Base-by-base conservation (phyloP, 2,888 invertebrate genomes). In the Leptinotarsa haldemani region DNA sequence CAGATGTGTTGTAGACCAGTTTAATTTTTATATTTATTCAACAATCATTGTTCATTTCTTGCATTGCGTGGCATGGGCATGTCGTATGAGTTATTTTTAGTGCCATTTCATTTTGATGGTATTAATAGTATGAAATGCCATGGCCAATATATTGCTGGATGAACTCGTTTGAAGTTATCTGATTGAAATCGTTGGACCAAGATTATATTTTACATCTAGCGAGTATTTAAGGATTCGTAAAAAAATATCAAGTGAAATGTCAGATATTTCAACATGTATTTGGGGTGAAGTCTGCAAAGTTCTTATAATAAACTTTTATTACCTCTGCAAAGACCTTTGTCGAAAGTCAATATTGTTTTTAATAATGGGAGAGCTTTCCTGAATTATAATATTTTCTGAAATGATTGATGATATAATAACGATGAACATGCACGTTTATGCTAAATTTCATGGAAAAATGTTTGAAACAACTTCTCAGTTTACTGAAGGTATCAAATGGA, bases 1-100 rank as follows among this genome's bases (percentile, higher is more conserved):
- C 61, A 61, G 61, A 61, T 61, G 61, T 61, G 61, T 7, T 61
- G 61, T 25, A 61, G 61, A 61, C 61, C 30, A 61, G 18, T 40
- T 61, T 30, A 40, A 25, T 30, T 61, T 61, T 30, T 61, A 61
- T 40, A 40, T 9, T 61, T 40, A 61, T 61, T 61, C 61, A n/a
- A 61, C n/a, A 61, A 61, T 61, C 15, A 61, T 61, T 61, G 15
- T 40, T 61, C 30, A 61, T 61, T 30, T 61, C 61, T 61, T 40
- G 61, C 40, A 30, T 40, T 61, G 61, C 61, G 40, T 40, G 61
- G 16, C 61, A 61, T 61, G 30, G 40, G 3, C 61, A 61, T 61
- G 30, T 40, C 9, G 61, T 40, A 61, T 16, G n/a, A 30, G 61
- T 61, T 61, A 61, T 61, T 61, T 61, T 61, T 61, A 61, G 61